phyloP scores from a whole-genome alignment of 2,888 invertebrate genomes.

The Bombylius major region DNA sequence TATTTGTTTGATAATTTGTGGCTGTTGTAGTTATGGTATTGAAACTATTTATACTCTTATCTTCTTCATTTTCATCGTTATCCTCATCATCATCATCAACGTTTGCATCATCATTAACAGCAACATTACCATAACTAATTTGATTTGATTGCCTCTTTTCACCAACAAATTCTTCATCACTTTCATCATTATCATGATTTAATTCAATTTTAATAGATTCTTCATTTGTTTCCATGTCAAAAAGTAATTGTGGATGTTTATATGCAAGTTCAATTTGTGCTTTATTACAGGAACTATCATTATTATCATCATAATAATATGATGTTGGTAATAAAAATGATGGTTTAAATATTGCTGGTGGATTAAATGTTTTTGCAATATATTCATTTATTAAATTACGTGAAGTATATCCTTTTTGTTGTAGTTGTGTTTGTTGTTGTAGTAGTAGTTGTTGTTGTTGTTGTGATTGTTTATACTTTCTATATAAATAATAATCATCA shows the following conservation, averaged over 20 bases:
- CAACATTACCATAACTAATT: too few relatives aligned
- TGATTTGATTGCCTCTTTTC: background rate
- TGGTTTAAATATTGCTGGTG: slow-evolving; percentile 16
- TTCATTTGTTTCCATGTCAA: slow-evolving; percentile 30
- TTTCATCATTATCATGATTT: background rate
- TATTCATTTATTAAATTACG: slow-evolving; percentile 18
- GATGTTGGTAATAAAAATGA: slow-evolving; percentile 6
- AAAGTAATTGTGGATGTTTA: slow-evolving; percentile 35
- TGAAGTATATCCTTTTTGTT: background rate
- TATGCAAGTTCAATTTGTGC: slow-evolving; percentile 25
- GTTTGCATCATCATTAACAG: background rate
- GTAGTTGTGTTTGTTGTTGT: background rate
- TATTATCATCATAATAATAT: background rate
- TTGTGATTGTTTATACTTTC: background rate
- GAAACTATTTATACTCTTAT: background rate
- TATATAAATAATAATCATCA: too few relatives aligned
- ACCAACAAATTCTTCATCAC: background rate
- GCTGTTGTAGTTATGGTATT: background rate
- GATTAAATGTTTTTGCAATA: slow-evolving; percentile 13
- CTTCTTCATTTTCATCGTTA: background rate
- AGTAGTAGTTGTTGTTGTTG: background rate
- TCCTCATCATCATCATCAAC: background rate
- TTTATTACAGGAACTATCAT: background rate
- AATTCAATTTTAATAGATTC: background rate
- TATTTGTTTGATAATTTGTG: background rate